Percentiles rank a stretch among this genome's conserved stretches.
These are phyloP conservation scores for Formica aserva DNA, from an alignment of 2,888 invertebrate species.

Conservation along the genomic window DNA sequence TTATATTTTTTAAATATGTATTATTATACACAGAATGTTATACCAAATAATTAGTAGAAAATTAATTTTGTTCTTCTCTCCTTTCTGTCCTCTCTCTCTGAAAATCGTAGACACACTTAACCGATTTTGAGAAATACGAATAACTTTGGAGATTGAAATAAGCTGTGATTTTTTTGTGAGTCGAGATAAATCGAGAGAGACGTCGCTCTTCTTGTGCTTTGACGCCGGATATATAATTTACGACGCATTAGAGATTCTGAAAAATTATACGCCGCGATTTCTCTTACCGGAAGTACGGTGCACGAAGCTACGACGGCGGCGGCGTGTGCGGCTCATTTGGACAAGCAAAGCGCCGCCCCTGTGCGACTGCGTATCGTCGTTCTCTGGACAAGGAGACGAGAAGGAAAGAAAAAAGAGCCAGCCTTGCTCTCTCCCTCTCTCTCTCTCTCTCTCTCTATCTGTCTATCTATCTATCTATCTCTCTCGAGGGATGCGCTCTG, in stretches of 20 bases:
- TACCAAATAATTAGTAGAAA: not conserved
- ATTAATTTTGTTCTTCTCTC: too few species aligned
- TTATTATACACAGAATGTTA: not conserved
- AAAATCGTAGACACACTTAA: not conserved
- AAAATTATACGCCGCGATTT: conserved; percentile 62
- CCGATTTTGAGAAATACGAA: not conserved
- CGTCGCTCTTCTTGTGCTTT: not conserved
- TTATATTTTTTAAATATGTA: too few species aligned
- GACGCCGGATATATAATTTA: conserved; percentile 66
- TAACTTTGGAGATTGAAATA: not conserved
- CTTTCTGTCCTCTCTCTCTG: too few species aligned
- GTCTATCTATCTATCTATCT: too few species aligned
- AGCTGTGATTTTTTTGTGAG: not conserved
- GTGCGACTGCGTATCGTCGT: conserved; percentile 8
- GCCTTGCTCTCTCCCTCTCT: not conserved
- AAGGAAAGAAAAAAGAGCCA: conserved; percentile 5
- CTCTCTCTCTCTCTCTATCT: too few species aligned
- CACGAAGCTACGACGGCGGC: conserved; percentile 68
- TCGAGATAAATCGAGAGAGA: not conserved
- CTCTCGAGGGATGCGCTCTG: not conserved
- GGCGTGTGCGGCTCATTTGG: conserved; percentile 26
- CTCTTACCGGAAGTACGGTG: conserved; percentile 78
- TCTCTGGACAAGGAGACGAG: conserved; percentile 1
- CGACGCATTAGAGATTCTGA: conserved; percentile 69
- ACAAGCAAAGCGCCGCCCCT: conserved; percentile 57